These are phyloP conservation scores for Scyliorhinus canicula DNA, from an alignment of 2,797 vertebrate species.

Conservation along the genomic window DNA sequence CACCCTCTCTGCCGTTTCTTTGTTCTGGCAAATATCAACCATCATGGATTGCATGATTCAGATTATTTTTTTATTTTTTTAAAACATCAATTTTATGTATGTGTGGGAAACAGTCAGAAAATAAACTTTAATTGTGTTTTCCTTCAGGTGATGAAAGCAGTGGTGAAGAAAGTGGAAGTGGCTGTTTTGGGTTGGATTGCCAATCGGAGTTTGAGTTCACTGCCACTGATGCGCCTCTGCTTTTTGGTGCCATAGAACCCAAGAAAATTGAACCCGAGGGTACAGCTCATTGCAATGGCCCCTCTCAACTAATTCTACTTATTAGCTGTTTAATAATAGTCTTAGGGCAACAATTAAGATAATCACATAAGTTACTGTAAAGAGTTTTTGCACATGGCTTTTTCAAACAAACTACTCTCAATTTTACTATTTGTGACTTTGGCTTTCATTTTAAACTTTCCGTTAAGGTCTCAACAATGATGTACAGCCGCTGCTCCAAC, in stretches of 20 bases:
- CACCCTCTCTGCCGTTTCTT: neutral
- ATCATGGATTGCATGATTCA: neutral
- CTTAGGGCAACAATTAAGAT: slow-evolving; percentile 66
- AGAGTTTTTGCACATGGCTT: slow-evolving; percentile 46
- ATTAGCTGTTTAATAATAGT: slow-evolving; percentile 55
- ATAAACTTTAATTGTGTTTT: neutral
- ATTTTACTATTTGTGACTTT: slow-evolving; percentile 64
- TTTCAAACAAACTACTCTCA: slow-evolving; percentile 52
- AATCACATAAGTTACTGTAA: slow-evolving; percentile 50
- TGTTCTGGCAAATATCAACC: neutral
- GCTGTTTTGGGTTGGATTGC: slow-evolving; percentile 72
- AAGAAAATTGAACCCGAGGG: slow-evolving; percentile 45
- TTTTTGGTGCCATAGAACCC: slow-evolving; percentile 48
- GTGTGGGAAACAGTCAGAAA: neutral
- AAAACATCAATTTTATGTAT: no score
- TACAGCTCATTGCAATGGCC: slow-evolving; percentile 41
- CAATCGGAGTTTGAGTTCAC: slow-evolving; percentile 71
- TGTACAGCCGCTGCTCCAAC: slow-evolving; percentile 6
- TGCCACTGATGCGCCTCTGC: neutral
- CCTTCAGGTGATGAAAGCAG: slow-evolving; percentile 64
- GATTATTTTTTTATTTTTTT: neutral
- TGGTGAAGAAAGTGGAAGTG: slow-evolving; percentile 84
- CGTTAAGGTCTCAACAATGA: slow-evolving; percentile 1
- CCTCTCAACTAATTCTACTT: slow-evolving; percentile 50
- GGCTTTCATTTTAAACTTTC: slow-evolving; percentile 51